A percentile compares a stretch with the other conserved stretches of the same genome.
phyloP scores from a whole-genome alignment of 2,888 invertebrate species.

The Andrena marginata region DNA sequence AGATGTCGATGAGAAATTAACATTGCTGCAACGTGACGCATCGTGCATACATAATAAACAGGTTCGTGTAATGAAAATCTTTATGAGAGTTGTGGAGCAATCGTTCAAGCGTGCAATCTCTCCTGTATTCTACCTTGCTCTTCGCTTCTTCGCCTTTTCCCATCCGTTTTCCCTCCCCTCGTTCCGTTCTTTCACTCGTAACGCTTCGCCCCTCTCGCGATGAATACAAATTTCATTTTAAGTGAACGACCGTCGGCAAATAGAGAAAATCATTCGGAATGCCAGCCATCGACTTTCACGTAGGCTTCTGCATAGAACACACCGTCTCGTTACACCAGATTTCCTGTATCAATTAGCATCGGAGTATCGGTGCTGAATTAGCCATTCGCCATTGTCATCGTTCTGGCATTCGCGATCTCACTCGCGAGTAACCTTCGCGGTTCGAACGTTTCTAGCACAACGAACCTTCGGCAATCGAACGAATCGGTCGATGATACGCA shows the following conservation, averaged over 20 bases:
- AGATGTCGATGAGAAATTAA: constrained; percentile 49
- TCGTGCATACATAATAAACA: constrained; percentile 73
- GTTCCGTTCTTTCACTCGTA: not conserved
- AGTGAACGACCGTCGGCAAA: too few relatives aligned
- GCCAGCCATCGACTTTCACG: not conserved
- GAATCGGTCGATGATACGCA: constrained; percentile 33
- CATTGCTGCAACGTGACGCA: constrained; percentile 45
- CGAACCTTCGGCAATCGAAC: constrained; percentile 22
- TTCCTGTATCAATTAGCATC: not conserved
- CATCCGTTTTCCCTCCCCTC: constrained; percentile 20
- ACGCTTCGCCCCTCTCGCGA: not conserved
- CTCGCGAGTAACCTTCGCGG: not conserved
- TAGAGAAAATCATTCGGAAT: not conserved
- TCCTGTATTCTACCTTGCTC: constrained; percentile 16
- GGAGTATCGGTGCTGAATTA: not conserved
- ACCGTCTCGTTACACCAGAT: not conserved
- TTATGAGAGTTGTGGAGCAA: constrained; percentile 70
- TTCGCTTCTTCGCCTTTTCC: constrained; percentile 9
- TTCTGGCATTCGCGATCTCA: constrained; percentile 12
- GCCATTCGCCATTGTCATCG: constrained; percentile 9
- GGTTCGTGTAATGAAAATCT: constrained; percentile 76
- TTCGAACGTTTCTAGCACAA: constrained; percentile 21
- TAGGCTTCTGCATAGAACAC: not conserved
- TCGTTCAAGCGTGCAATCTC: constrained; percentile 60
- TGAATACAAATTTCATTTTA: not conserved